Evolutionary conservation across 1,140 invertebrate genomes (phyloP).

Genomic region (Zaprionus gabonicus): DNA sequence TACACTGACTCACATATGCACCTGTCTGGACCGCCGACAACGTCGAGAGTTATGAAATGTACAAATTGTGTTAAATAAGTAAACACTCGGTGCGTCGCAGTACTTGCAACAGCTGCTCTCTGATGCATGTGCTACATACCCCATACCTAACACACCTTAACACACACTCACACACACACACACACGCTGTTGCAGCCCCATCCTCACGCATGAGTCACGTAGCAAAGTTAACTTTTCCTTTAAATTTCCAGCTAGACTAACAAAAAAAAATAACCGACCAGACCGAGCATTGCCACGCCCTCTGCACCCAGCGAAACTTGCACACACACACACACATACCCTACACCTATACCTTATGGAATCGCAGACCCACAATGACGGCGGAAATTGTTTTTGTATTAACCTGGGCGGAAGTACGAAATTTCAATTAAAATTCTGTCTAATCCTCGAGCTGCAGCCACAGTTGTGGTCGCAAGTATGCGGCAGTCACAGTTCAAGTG

Average conservation of each 20-base stretch:
- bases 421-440: conserved; percentile 70
- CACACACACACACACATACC: background rate
- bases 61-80: conserved; percentile 80
- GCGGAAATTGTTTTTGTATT: conserved; percentile 73
- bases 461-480: background rate
- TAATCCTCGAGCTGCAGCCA: conserved; percentile 36
- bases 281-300: background rate
- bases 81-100: conserved; percentile 69
- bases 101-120: conserved; percentile 16
- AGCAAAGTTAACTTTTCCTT: conserved; percentile 36
- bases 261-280: background rate
- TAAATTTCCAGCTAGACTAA: background rate
- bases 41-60: conserved; percentile 71
- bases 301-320: too few relatives aligned
- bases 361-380: background rate
- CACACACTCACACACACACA: conserved; percentile 21
- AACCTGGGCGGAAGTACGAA: conserved; percentile 51
- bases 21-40: conserved; percentile 4
- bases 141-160: conserved; percentile 10
- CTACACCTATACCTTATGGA: conserved; percentile 33
- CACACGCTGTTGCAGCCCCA: conserved; percentile 1
- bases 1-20: background rate
- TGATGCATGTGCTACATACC: conserved; percentile 28
- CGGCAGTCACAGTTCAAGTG: background rate
- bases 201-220: conserved; percentile 62